phyloP scores from a whole-genome alignment of 1,140 invertebrate genomes.

The Trigoniulus corallinus region DNA sequence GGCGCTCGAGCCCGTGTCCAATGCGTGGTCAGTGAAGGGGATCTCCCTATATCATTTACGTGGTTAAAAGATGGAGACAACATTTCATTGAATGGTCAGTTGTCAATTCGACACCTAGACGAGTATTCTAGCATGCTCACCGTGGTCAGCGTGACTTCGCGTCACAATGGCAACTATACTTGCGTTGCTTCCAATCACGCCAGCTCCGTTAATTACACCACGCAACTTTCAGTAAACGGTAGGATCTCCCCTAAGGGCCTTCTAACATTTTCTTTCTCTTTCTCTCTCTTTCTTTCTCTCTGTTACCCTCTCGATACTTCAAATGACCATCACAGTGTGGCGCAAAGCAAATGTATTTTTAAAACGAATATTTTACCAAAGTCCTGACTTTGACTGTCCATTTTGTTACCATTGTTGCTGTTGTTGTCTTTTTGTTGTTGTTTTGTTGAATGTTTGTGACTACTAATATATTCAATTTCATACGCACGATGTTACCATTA shows the following conservation, averaged over 20 bases:
- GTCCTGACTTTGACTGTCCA: no score
- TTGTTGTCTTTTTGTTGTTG: no score
- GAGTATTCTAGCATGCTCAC: slow-evolving; percentile 43
- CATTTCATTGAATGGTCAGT: slow-evolving; percentile 23
- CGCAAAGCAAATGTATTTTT: background rate
- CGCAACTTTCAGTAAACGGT: slow-evolving; percentile 28
- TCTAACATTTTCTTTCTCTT: background rate
- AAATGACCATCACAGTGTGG: background rate
- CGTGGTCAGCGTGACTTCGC: slow-evolving; percentile 29
- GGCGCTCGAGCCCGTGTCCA: slow-evolving; percentile 27
- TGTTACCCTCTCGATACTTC: background rate
- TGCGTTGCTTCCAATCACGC: slow-evolving; percentile 28
- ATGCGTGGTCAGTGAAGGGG: slow-evolving; percentile 35
- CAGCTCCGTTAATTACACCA: slow-evolving; percentile 24
- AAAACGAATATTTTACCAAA: no score
- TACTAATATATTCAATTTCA: no score
- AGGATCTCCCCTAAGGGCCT: slow-evolving; percentile 4
- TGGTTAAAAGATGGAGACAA: slow-evolving; percentile 48
- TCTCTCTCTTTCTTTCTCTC: no score
- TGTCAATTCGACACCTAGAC: slow-evolving; percentile 41
- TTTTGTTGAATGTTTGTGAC: no score
- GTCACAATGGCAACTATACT: slow-evolving; percentile 31
- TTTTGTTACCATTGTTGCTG: no score
- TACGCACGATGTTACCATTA: no score
- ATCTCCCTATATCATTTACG: slow-evolving; percentile 44